Evolutionary conservation across 1,140 invertebrate species (phyloP), one percentile per base, ranked within the genome.

Genomic region (Thaumetopoea pityocampa): DNA sequence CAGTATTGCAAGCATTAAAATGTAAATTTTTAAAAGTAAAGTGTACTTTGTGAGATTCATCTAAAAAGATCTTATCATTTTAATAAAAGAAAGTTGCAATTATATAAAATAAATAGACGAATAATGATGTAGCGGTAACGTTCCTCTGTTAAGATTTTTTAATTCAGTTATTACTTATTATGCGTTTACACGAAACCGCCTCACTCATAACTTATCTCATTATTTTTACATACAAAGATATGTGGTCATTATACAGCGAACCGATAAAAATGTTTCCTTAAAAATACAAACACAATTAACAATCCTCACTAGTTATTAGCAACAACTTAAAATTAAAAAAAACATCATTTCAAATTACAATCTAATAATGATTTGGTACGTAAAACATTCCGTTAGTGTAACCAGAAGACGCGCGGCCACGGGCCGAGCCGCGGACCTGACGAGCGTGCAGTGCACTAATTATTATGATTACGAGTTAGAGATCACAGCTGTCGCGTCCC

Each of bases 401-500:
- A 78, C 74, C 79, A 81, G 60, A 74, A 78, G 78, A 74, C 51
- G n/a, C n/a, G n/a, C n/a, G n/a, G n/a, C n/a, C 59, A 67, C 67
- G 53, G 43, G 52, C 60, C 64, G 63, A 58, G 44, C 42, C 47
- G 60, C 66, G 55, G 63, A 30, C 38, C n/a, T 14, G 44, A 53
- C 46, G 68, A 74, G 67, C 72, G 58, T 48, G 66, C 69, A 67
- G 67, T 82, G 76, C 73, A 78, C 63, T 77, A 68, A 72, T 69
- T 59, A 73, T 65, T 62, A 78, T 58, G 52, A 74, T 81, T 80
- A 78, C 59, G 61, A 78, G 65, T 70, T 76, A 84, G 80, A 84
- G 80, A 84, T 84, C 80, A 84, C 80, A 84, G 80, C 80, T 81
- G 74, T 71, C 67, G 68, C 61, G 58, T 64, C 80, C 66, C 63